Conservation (phyloP, 2,113 vertebrate genomes). For the Varanus komodoensis region DNA sequence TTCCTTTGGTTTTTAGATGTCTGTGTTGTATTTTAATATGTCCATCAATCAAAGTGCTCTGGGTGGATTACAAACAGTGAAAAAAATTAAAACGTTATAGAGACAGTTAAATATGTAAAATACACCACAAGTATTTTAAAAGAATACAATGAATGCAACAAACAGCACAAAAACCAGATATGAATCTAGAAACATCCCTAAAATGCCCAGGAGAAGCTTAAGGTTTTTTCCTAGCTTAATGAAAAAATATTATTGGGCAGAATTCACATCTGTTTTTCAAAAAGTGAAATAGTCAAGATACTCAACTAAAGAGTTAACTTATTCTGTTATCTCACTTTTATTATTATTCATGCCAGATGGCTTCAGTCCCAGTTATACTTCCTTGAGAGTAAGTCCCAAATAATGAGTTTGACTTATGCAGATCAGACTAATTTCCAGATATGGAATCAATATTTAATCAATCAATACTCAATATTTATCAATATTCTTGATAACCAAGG, state of each 20-base stretch:
- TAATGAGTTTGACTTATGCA: background rate
- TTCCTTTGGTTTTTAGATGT: background rate
- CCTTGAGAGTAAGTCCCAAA: background rate
- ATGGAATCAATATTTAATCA: background rate
- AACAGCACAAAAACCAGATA: no score
- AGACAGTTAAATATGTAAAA: no score
- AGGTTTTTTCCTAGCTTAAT: no score
- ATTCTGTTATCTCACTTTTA: no score
- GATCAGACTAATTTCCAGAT: background rate
- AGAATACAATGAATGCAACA: no score
- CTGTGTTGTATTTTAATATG: background rate
- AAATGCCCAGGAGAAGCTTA: no score
- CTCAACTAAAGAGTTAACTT: background rate
- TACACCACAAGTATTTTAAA: no score
- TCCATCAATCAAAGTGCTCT: no score
- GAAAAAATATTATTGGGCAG: background rate
- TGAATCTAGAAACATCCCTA: no score
- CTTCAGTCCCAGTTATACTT: background rate
- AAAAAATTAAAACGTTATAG: no score
- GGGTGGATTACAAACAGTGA: no score
- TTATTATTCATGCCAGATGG: background rate
- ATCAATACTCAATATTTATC: background rate
- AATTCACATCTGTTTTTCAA: background rate
- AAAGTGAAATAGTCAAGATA: background rate
- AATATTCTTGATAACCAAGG: background rate